A percentile compares a stretch with the other conserved stretches of the same genome.
Conservation (phyloP, 2,888 invertebrate species). For the Drosophila nigritarsus region DNA sequence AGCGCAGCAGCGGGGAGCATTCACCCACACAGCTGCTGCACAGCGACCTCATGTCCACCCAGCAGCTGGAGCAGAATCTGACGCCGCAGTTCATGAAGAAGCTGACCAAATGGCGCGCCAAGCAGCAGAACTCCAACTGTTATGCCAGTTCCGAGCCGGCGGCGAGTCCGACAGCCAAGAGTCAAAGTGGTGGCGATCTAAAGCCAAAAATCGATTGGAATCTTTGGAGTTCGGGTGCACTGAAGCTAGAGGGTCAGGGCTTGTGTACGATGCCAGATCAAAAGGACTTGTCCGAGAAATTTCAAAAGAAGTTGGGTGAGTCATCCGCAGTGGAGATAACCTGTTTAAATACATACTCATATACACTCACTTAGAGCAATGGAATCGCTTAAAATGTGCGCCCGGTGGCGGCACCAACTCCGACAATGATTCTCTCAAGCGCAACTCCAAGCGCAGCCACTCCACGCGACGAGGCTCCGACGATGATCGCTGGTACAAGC, state of each 20-base stretch:
- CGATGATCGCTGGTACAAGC: constrained; percentile 86
- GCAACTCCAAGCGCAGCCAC: constrained; percentile 71
- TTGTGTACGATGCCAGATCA: constrained; percentile 87
- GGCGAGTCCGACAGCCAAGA: constrained; percentile 69
- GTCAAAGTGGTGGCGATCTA: constrained; percentile 79
- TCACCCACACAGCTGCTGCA: constrained; percentile 75
- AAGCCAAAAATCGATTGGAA: constrained; percentile 87
- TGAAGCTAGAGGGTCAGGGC: constrained; percentile 84
- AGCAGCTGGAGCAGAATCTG: constrained; percentile 88
- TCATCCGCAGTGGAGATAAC: not conserved
- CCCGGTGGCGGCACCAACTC: constrained; percentile 86
- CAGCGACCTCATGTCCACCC: constrained; percentile 79
- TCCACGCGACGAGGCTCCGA: constrained; percentile 74
- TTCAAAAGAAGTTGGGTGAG: constrained; percentile 91
- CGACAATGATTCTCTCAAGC: constrained; percentile 83
- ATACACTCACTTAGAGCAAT: constrained; percentile 87
- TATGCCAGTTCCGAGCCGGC: constrained; percentile 73
- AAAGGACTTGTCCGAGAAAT: constrained; percentile 91
- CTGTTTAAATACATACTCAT: not conserved
- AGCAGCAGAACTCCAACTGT: constrained; percentile 68
- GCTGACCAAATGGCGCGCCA: constrained; percentile 93
- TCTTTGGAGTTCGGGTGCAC: constrained; percentile 86
- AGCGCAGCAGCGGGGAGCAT: constrained; percentile 78
- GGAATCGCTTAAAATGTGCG: constrained; percentile 91
- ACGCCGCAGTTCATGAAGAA: constrained; percentile 93